phyloP scores from a whole-genome alignment of 2,797 vertebrate genomes.

The Chiroxiphia lanceolata region DNA sequence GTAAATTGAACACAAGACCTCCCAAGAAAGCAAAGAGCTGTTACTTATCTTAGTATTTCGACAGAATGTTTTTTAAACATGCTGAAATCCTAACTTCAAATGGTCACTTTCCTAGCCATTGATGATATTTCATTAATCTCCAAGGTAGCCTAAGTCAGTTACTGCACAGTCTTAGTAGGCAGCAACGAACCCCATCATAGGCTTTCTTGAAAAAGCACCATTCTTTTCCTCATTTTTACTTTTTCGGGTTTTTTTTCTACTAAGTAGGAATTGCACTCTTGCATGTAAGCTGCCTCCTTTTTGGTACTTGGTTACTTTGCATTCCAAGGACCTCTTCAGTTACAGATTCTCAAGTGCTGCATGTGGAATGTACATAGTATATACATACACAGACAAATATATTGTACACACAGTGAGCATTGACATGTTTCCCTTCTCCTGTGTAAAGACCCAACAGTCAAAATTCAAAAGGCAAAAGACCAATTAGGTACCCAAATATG shows the following conservation, averaged over 20 bases:
- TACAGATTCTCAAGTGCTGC: neutral
- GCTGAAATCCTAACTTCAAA: neutral
- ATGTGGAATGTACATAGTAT: accelerated
- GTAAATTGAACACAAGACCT: neutral
- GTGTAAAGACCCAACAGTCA: neutral
- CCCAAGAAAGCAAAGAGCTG: neutral
- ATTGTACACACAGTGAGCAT: neutral
- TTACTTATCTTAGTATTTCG: neutral
- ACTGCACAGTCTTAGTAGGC: neutral
- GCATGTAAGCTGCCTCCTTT: neutral
- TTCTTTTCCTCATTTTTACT: neutral
- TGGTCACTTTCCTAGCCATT: neutral
- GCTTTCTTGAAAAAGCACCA: neutral
- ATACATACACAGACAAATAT: neutral
- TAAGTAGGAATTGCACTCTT: neutral
- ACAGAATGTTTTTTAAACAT: neutral
- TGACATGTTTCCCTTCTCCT: neutral
- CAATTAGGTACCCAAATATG: neutral
- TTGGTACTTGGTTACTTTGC: neutral
- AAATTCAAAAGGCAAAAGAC: neutral
- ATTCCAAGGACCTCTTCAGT: neutral
- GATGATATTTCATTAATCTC: neutral
- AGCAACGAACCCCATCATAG: accelerated
- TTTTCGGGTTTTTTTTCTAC: neutral
- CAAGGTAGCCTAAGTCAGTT: neutral